Base-by-base conservation (phyloP, 2,797 vertebrate species). In the Columba guinea region DNA sequence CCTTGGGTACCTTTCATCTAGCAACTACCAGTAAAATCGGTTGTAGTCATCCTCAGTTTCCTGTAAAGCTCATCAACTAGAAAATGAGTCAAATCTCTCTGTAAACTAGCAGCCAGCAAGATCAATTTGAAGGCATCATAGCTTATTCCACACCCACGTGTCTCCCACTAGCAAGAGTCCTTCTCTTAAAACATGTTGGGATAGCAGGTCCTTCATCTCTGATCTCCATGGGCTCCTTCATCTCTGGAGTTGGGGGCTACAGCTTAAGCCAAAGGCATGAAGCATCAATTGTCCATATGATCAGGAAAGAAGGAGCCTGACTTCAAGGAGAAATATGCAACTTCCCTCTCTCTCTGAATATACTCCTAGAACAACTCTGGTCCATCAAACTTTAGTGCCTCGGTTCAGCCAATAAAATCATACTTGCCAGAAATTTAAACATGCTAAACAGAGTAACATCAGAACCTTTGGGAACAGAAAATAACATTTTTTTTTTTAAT, bases 1-100 rank as follows among this genome's bases (percentile, higher is more conserved):
- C 30, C 5, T 28, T 20, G 8, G 3, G 3, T 49, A 3, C 7
- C 7, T 37, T 48, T 27, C 58, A 37, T 30, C 22, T 52, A 35
- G 26, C 19, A 13, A 13, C 30, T 27, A 3, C 3, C 19, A 6
- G 10, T 4, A 16, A 37, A 35, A 46, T 3, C 10, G 12, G 8
- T 4, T 73, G 26, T 13, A 12, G 28, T 27, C 0, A 0, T 23
- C 32, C 64, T 28, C 14, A 3, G 7, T 11, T 48, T n/a, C 18
- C 39, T 24, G 2, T 27, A 9, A 32, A 68, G 14, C 2, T 7
- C 46, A 37, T 37, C 16, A 30, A 26, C 7, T 7, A 11, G 46
- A 65, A 59, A 81, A 68, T 3, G 0, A 22, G 23, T 4, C 12
- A 48, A 65, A 20, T 2, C 4, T 34, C 23, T 34, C 24, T 34